Evolutionary conservation across 2,113 vertebrate genomes (phyloP).

Genomic region (Alethe diademata): DNA sequence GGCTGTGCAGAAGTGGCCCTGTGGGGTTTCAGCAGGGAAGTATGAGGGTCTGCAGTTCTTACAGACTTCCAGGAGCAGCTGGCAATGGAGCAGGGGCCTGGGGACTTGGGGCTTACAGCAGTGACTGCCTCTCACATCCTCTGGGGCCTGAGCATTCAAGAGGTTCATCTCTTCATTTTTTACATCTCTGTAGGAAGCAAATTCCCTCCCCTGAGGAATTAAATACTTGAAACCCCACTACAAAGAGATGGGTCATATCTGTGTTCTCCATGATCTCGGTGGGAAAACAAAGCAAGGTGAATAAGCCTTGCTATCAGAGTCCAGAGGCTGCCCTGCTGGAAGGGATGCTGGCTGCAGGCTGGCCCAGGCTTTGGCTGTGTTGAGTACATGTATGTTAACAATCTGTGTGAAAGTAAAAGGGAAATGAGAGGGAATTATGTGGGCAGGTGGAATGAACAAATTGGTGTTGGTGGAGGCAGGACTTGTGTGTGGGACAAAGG

Average conservation of each 20-base stretch:
- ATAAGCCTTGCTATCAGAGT: background rate
- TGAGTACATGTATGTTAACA: background rate
- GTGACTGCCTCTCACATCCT: accelerated
- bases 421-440: background rate
- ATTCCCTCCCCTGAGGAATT: background rate
- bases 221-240: background rate
- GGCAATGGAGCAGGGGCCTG: background rate
- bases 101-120: background rate
- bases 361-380: background rate
- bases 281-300: background rate
- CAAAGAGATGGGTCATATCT: background rate
- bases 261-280: background rate
- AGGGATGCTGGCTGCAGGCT: background rate
- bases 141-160: background rate
- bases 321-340: background rate
- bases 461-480: background rate
- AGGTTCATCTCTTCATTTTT: background rate
- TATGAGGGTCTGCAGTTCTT: background rate
- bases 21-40: background rate
- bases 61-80: background rate
- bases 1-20: background rate
- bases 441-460: background rate
- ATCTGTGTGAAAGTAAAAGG: background rate
- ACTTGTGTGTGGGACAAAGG: background rate
- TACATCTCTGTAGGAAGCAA: background rate